Percentiles rank a stretch among this genome's conserved stretches.
Conservation (phyloP, 2,888 invertebrate species). For the Lasioglossum zephyrum region DNA sequence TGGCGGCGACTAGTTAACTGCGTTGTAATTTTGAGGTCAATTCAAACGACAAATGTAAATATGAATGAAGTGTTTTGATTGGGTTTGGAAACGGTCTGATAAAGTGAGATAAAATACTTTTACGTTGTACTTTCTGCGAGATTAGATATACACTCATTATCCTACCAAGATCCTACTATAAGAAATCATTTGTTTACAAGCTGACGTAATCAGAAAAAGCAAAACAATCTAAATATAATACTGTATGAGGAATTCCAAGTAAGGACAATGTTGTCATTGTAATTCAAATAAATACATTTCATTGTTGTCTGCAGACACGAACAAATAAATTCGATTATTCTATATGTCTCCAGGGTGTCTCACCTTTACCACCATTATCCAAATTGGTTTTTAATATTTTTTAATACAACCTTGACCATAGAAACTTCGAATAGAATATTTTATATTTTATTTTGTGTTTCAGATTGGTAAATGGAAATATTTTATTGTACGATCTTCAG, state of each 20-base stretch:
- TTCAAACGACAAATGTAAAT: not conserved
- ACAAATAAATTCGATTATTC: not conserved
- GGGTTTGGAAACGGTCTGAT: not conserved
- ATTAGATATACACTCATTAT: not conserved
- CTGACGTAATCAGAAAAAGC: not conserved
- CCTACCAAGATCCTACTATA: not conserved
- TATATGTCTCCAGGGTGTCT: too few relatives aligned
- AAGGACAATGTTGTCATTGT: not conserved
- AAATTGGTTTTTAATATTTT: too few relatives aligned
- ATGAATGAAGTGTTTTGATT: slow-evolving; percentile 15
- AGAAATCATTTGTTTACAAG: not conserved
- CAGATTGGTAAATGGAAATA: not conserved
- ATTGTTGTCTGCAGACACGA: not conserved
- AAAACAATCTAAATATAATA: not conserved
- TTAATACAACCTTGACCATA: too few relatives aligned
- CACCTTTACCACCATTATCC: too few relatives aligned
- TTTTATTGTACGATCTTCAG: not conserved
- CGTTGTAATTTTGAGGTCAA: not conserved
- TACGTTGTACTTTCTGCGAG: not conserved
- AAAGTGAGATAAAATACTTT: not conserved
- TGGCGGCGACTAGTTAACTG: slow-evolving; percentile 12
- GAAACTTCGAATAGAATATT: too few relatives aligned
- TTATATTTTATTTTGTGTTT: too few relatives aligned
- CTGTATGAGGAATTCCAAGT: not conserved
- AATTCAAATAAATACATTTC: not conserved